phyloP scores from a whole-genome alignment of 1,140 invertebrate species.

The Littorina saxatilis region DNA sequence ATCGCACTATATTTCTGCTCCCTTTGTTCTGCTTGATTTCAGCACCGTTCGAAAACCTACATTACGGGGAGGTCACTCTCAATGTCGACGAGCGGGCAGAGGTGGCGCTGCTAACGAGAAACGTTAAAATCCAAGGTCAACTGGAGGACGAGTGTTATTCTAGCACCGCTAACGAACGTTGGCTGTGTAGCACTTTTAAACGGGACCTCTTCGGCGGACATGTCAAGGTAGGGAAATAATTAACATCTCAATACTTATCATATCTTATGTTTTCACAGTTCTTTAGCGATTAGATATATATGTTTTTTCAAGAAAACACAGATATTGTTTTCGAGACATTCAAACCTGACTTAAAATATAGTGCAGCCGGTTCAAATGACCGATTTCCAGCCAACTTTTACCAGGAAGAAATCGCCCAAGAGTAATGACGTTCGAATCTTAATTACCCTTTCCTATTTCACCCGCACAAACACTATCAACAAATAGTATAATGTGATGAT shows the following conservation, averaged over 20 bases:
- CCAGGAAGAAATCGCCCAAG: too few species aligned
- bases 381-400: too few species aligned
- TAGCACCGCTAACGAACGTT: slow-evolving; percentile 4
- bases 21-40: too few species aligned
- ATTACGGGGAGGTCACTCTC: slow-evolving; percentile 60
- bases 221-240: slow-evolving; percentile 50
- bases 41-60: slow-evolving; percentile 36
- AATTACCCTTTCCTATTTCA: too few species aligned
- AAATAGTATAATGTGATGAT: too few species aligned
- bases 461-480: too few species aligned
- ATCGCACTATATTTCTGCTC: too few species aligned
- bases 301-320: too few species aligned
- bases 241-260: neutral
- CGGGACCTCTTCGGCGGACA: slow-evolving; percentile 59
- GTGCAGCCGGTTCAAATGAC: too few species aligned
- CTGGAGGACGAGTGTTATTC: slow-evolving; percentile 43
- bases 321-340: too few species aligned
- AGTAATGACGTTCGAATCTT: too few species aligned
- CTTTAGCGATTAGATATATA: neutral
- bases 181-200: slow-evolving; percentile 38
- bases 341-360: too few species aligned
- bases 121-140: slow-evolving; percentile 57
- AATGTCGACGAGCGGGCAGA: slow-evolving; percentile 65
- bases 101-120: slow-evolving; percentile 60
- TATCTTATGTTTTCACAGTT: neutral